Evolutionary conservation across 2,888 invertebrate genomes (phyloP), one percentile per base, ranked within the genome.

Genomic region (Nomada hirtipes): DNA sequence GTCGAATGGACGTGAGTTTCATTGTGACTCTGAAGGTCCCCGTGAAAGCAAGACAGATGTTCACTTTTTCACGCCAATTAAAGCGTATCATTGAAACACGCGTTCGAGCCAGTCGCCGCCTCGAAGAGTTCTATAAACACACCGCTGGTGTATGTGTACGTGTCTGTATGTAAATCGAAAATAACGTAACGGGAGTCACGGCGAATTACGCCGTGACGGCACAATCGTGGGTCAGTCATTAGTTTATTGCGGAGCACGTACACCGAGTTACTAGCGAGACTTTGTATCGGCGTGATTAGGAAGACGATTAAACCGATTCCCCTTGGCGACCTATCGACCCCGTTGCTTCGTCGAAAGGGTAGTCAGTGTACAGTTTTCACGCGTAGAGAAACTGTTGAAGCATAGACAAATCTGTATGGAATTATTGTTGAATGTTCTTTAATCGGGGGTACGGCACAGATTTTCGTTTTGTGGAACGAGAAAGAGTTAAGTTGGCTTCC

Each of bases 191-290:
- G 47, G 26, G 73, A 70, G 68, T 63, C 68, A 52, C 55, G 68
- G 61, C 20, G 44, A 65, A 72, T 77, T 80, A 80, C 78, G 63
- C 23, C 57, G 57, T n/a, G 15, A 15, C 47, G 18, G 26, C 29
- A 15, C 53, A 74, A 79, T 79, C 81, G 70, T 47, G 26, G 69
- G 50, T n/a, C 69, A 65, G 69, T 70, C 73, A 74, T 81, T 79
- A 81, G 50, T 70, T 79, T 74, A 81, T 74, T 70, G 67, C 60
- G 15, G 74, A 57, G 26, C 70, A 81, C 47, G 44, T 69, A 29
- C 57, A 15, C 29, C 29, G 64, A 47, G 68, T 78, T 79, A 44
- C 53, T 57, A 29, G 55, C 47, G 36, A 42, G 65, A 70, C 73
- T 70, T 67, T 67, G 70, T 67, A 65, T 74, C 73, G 55, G 11